These are phyloP conservation scores for Syrista parreyssii DNA, from an alignment of 2,888 invertebrate species.

Conservation along the genomic window DNA sequence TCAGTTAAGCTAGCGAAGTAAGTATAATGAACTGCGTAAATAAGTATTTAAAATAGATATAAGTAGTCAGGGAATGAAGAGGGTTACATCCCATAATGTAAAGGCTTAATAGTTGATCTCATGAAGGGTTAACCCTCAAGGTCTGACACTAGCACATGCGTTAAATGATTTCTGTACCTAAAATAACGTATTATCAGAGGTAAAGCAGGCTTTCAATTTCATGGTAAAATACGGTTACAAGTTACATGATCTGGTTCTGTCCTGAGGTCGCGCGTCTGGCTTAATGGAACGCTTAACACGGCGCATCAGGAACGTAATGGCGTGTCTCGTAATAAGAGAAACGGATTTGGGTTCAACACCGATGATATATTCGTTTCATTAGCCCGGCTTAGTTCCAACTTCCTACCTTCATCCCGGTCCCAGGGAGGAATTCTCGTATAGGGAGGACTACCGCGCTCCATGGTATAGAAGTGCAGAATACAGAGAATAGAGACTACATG, in stretches of 20 bases:
- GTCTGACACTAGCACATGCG: background rate
- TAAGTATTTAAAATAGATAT: background rate
- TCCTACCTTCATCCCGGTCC: slow-evolving; percentile 17
- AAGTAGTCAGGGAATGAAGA: background rate
- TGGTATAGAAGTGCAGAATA: background rate
- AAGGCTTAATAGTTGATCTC: background rate
- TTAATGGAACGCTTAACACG: slow-evolving; percentile 54
- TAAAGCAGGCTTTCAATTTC: background rate
- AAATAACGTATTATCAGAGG: background rate
- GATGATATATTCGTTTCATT: slow-evolving; percentile 61
- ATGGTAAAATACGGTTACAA: slow-evolving; percentile 16
- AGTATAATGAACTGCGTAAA: background rate
- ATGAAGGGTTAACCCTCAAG: background rate
- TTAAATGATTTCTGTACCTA: background rate
- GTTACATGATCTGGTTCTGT: slow-evolving; percentile 37
- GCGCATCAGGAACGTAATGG: slow-evolving; percentile 43
- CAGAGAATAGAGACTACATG: background rate
- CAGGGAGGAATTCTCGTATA: background rate
- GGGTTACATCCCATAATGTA: background rate
- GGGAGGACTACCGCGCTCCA: background rate
- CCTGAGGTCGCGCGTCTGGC: slow-evolving; percentile 33
- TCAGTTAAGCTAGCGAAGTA: background rate
- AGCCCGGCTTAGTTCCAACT: slow-evolving; percentile 44
- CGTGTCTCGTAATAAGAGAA: slow-evolving; percentile 54
- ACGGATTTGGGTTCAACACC: slow-evolving; percentile 49